Base-by-base conservation (phyloP, 2,888 invertebrate genomes). In the Liopterus haemorrhoidalis region DNA sequence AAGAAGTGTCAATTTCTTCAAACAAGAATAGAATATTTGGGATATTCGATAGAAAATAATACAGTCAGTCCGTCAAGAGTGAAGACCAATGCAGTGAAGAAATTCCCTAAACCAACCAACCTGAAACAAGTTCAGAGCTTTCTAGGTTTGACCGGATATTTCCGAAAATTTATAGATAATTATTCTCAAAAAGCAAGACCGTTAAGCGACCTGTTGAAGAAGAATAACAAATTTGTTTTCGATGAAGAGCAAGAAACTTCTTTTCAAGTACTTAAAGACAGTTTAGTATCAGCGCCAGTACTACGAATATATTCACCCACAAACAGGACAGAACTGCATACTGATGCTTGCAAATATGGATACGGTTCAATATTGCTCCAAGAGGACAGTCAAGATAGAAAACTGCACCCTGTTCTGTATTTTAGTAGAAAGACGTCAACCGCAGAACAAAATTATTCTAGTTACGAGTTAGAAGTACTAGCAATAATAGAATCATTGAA, bases 1-100 rank as follows among this genome's bases (percentile, higher is more conserved):
- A 59, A 60, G 21, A 65, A 66, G 50, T 63, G 62, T 39, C 55
- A 61, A 11, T 59, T 67, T n/a, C n/a, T 41, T 11, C 64, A 15
- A 50, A 58, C 6, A 8, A 22, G 24, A 12, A 15, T 36, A 11
- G 18, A 33, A 33, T 33, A 15, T 8, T 33, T 33, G 6, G 33
- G n/a, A 9, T 12, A 8, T 22, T 8, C 9, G 6, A 9, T 22
- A 22, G 24, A 22, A 22, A 9, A 22, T 22, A 9, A 9, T 8
- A 22, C 6, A 22, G 24, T 52, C 5, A 27, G 44, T 1, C 24
- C 9, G 24, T 22, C 24, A 8, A 9, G 9, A 22, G 24, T 8
- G 9, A 22, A 22, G 9, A 22, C 24, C 6, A 22, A 8, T 8
- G 24, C 24, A 8, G 9, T 22, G 6, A 22, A 22, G 24, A 22